Evolutionary conservation across 1,140 invertebrate species (phyloP).

Genomic region (Cydia pomonella): DNA sequence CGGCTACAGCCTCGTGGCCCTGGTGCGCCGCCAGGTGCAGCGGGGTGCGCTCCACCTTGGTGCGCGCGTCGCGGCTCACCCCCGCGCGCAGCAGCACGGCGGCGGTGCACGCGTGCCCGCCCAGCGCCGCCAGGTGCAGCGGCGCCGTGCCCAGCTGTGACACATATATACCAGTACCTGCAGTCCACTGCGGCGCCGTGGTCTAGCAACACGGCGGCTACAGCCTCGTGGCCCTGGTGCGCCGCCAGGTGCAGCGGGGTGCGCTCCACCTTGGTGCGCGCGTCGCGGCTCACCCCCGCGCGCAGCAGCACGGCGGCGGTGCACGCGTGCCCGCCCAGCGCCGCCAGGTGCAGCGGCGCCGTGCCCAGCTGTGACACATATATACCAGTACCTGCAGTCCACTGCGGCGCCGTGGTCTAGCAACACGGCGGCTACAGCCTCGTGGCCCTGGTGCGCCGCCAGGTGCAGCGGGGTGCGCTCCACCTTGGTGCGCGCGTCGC

Average conservation of each 20-base stretch:
- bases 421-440: conserved; percentile 88
- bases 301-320: no score
- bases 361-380: no score
- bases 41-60: conserved; percentile 83
- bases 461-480: conserved; percentile 95
- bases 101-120: conserved; percentile 87
- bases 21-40: conserved; percentile 92
- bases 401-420: conserved; percentile 92
- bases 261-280: conserved; percentile 91
- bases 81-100: conserved; percentile 40
- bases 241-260: conserved; percentile 95
- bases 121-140: conserved; percentile 88
- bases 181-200: no score
- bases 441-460: conserved; percentile 92
- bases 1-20: conserved; percentile 91
- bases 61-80: no score
- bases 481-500: no score
- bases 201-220: conserved; percentile 89
- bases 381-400: conserved; percentile 33
- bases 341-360: no score
- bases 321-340: no score
- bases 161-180: no score
- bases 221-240: conserved; percentile 90
- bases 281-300: no score
- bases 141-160: no score